A percentile compares a stretch with the other conserved stretches of the same genome.
Evolutionary conservation across 53 echinoderm and acorn worm species (phyloP).

Genomic region (Holothuria leucospilota): DNA sequence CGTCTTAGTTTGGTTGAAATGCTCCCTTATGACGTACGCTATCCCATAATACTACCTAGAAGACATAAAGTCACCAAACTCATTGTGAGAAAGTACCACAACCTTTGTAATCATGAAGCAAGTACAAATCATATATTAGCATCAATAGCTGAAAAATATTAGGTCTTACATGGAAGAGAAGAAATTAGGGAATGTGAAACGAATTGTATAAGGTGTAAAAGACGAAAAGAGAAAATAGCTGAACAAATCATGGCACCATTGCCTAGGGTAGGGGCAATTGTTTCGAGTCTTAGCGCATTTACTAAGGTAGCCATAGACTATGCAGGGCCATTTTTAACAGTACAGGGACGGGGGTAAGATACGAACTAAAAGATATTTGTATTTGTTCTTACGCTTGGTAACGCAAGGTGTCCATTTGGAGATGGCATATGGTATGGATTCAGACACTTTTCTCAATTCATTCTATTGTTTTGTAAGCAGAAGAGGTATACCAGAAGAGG

Average conservation of each 20-base stretch:
- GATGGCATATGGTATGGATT: no score
- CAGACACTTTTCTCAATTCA: no score
- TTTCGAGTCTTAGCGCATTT: no score
- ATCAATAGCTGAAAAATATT: background rate
- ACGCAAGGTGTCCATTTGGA: no score
- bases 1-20: background rate
- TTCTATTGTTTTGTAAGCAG: no score
- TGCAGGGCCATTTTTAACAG: no score
- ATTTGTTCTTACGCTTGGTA: no score
- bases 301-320: no score
- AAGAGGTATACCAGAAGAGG: background rate
- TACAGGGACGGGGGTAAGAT: no score
- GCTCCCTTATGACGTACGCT: background rate
- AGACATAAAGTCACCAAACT: slow-evolving; percentile 17
- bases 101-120: background rate
- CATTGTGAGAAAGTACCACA: slow-evolving; percentile 15
- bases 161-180: slow-evolving; percentile 27
- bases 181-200: slow-evolving; percentile 28
- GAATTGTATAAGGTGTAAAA: background rate
- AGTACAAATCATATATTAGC: slow-evolving; percentile 12
- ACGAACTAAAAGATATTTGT: no score
- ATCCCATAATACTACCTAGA: slow-evolving; percentile 38
- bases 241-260: slow-evolving; percentile 15
- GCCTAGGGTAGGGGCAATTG: no score
- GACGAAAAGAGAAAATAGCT: background rate